Evolutionary conservation across 1,140 invertebrate genomes (phyloP), one percentile per base, ranked within the genome.

Genomic region (Caenorhabditis briggsae): DNA sequence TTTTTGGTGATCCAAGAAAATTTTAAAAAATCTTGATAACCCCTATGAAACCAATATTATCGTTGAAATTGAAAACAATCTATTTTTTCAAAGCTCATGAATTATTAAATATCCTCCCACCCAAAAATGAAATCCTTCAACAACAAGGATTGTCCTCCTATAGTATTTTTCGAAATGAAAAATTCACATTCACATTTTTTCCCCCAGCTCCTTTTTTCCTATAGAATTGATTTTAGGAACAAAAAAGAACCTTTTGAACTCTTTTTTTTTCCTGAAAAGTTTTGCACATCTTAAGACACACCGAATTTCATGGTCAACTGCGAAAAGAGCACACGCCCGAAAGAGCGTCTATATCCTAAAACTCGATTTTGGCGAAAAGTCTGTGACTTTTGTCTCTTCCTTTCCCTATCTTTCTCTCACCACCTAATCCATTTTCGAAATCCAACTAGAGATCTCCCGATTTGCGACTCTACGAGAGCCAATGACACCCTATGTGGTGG

Each of bases 371-470:
- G 33, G 33, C 12, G 33, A 23, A 50, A 18, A 23, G 70, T 78
- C 70, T 78, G 70, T 78, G 70, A 78, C 70, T 78, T 78, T 78
- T 78, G 70, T 78, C 70, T 78, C 23, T 78, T 48, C 70, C n/a
- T 12, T 8, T 61, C 53, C 70, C 9, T 70, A 8, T n/a, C 18
- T 50, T 14, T 78, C 46, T 78, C 70, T 53, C 70, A 41, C 20
- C 70, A 78, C 70, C 70, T 78, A 78, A 78, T 78, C 70, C 70
- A 78, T 78, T 78, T 78, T 78, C 33, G 70, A 50, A n/a, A 50
- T 78, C 33, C 46, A 78, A 78, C 48, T 78, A 78, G 18, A 25
- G 50, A 78, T 50, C 46, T 12, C 5, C n/a, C 8, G 56, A 11
- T 20, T 25, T 61, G 23, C 59, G 59, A 11, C 9, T 9, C 23